These are phyloP conservation scores for Cyrtonyx montezumae DNA, from an alignment of 2,113 vertebrate genomes.

Conservation along the genomic window DNA sequence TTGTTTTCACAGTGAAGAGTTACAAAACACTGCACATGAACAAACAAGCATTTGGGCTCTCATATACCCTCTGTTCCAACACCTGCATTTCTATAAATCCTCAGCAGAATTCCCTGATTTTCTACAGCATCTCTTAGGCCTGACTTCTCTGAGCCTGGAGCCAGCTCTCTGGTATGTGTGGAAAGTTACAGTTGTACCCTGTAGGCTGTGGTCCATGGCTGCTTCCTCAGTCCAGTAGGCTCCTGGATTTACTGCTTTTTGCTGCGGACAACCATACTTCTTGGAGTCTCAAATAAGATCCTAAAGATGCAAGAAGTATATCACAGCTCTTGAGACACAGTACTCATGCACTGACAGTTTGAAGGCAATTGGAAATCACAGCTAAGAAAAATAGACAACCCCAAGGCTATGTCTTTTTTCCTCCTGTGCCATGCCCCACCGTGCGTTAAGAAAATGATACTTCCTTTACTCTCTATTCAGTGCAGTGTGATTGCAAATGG, in stretches of 20 bases:
- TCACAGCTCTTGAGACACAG: neutral
- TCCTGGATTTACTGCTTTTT: neutral
- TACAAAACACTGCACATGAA: neutral
- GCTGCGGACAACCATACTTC: neutral
- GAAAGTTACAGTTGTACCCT: neutral
- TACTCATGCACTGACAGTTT: neutral
- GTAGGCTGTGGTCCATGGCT: neutral
- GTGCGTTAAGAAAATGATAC: neutral
- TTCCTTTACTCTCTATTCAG: neutral
- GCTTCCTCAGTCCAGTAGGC: neutral
- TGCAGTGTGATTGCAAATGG: neutral
- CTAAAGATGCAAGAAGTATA: too few relatives aligned
- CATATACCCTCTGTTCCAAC: neutral
- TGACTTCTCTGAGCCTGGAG: neutral
- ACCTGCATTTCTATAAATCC: neutral
- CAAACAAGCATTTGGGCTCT: rapidly evolving
- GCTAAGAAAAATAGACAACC: neutral
- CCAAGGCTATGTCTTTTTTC: neutral
- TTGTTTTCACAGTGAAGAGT: neutral
- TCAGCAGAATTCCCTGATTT: neutral
- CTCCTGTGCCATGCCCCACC: neutral
- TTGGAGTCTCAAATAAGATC: neutral
- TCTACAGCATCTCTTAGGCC: neutral
- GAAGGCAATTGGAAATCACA: neutral
- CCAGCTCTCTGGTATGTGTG: neutral